Evolutionary conservation across 53 echinoderm and acorn worm genomes (phyloP).

Genomic region (Zoroaster sp.): DNA sequence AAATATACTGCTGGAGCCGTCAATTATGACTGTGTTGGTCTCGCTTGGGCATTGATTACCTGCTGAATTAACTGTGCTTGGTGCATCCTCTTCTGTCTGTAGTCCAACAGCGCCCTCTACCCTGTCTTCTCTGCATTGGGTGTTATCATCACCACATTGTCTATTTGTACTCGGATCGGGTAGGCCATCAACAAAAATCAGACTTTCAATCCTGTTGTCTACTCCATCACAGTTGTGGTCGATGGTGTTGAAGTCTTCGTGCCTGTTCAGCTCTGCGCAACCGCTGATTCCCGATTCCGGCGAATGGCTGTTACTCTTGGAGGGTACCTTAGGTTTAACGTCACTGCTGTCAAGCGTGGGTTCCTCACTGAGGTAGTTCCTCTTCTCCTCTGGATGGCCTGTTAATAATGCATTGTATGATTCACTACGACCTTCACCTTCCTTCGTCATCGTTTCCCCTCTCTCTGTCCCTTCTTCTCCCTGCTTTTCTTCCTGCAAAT

Average conservation of each 20-base stretch:
- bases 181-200: neutral
- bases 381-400: too few species aligned
- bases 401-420: too few species aligned
- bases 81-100: neutral
- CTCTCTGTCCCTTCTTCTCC: neutral
- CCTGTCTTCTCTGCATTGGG: neutral
- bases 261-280: neutral
- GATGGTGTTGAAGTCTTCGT: neutral
- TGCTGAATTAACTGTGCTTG: neutral
- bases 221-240: neutral
- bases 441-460: neutral
- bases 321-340: neutral
- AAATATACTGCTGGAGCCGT: too few species aligned
- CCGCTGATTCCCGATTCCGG: conserved; percentile 9
- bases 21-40: neutral
- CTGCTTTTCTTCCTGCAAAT: neutral
- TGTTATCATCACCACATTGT: neutral
- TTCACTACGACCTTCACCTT: too few species aligned
- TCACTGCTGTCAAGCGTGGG: neutral
- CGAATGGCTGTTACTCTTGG: neutral
- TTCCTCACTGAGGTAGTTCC: neutral
- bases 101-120: neutral
- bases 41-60: neutral
- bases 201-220: neutral
- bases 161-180: neutral